Evolutionary conservation across 2,113 vertebrate genomes (phyloP), one percentile per base, ranked within the genome.

Genomic region (Nicator chloris): DNA sequence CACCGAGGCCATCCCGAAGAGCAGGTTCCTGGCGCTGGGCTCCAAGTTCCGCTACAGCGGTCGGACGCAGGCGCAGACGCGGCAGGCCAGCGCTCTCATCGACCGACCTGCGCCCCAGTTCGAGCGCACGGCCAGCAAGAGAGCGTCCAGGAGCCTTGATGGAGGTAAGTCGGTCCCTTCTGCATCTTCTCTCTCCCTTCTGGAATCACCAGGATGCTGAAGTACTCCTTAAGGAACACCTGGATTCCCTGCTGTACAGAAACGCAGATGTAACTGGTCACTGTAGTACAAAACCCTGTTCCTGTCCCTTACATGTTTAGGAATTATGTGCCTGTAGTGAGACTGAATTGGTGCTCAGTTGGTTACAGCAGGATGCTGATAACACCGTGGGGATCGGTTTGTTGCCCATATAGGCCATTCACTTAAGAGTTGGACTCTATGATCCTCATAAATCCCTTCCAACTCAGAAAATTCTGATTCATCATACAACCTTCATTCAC

Each of bases 21-120:
- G 98, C 97, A 98, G 98, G 95, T 99, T 99, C 96, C 96, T 99
- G 89, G 99, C 98, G 0, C 95, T 99, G 96, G 99, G 99, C 88
- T 99, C 99, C 44, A 99, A 99, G 97, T 99, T 99, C 88, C 99
- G 99, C 61, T 99, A 99, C 97, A 99, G 99, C 5, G 99, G 99
- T 9, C 98, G 99, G 35, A 99, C 99, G 20, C 99, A 99, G 97
- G 99, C 99, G 3, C 99, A 99, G 97, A 99, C 98, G 5, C 97
- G 99, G 44, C 99, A 99, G 97, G 99, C 99, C 6, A 99, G 99
- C 42, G 99, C 99, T 33, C 97, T 99, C 83, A 99, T 99, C 11
- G 99, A 99, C 97, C 97, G 99, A 4, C 99, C 99, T 0, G 99
- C 99, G 4, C 99, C 99, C 3, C 97, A 98, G 71, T 99, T 99